Conservation (phyloP, 2,888 invertebrate genomes). For the Diarsia dahlii region DNA sequence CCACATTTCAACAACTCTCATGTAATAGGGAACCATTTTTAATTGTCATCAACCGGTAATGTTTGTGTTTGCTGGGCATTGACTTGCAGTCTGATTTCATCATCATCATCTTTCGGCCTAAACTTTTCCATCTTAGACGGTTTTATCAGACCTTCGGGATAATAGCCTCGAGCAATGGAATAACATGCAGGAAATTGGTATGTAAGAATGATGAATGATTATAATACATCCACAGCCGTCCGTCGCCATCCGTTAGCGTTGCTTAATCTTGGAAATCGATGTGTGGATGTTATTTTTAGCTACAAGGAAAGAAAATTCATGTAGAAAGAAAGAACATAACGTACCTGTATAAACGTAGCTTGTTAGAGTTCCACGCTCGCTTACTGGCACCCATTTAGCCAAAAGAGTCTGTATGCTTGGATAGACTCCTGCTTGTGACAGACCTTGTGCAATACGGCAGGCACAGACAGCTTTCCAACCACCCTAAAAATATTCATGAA, state of each 20-base stretch:
- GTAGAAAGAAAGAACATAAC: background rate
- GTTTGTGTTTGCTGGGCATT: too few species aligned
- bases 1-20: too few species aligned
- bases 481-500: conserved; percentile 80
- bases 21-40: too few species aligned
- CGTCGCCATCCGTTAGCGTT: background rate
- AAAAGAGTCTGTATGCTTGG: conserved; percentile 93
- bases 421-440: conserved; percentile 93
- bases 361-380: conserved; percentile 91
- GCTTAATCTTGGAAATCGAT: background rate
- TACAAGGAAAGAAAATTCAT: background rate
- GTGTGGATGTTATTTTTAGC: background rate
- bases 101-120: background rate
- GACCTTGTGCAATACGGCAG: conserved; percentile 93
- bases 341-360: conserved; percentile 87
- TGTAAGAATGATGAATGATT: background rate
- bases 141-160: background rate
- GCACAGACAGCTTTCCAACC: conserved; percentile 91
- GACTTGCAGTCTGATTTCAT: background rate
- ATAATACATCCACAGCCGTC: background rate
- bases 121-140: background rate
- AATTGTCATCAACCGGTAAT: too few species aligned
- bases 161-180: background rate
- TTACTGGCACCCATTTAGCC: conserved; percentile 93
- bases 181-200: background rate